Evolutionary conservation across 2,888 invertebrate species (phyloP).

Genomic region (Hetaerina titia): DNA sequence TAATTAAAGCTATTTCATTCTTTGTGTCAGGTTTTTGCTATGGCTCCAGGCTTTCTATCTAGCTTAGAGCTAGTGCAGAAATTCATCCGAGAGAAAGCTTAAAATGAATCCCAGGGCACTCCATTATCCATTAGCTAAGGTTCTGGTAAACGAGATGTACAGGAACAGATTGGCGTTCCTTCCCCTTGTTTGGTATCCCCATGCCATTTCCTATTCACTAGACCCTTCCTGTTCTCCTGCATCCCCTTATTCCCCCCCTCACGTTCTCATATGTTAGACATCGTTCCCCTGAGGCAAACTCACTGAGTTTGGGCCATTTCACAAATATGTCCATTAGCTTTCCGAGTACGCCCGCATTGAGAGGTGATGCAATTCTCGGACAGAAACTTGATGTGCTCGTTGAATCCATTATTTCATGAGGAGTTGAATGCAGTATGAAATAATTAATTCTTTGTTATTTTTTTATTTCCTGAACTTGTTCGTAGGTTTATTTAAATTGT

Average conservation of each 20-base stretch:
- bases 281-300: constrained; percentile 34
- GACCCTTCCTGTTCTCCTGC: neutral
- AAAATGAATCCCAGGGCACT: constrained; percentile 20
- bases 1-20: neutral
- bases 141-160: constrained; percentile 49
- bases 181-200: constrained; percentile 43
- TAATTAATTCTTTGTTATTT: neutral
- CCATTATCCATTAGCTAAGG: constrained; percentile 57
- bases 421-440: no score
- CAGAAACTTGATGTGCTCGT: neutral
- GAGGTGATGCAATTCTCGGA: neutral
- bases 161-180: constrained; percentile 44
- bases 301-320: neutral
- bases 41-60: neutral
- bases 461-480: neutral
- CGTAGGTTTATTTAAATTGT: neutral
- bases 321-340: neutral
- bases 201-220: constrained; percentile 53
- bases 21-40: neutral
- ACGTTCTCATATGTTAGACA: constrained; percentile 32
- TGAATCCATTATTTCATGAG: neutral
- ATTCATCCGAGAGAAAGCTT: constrained; percentile 19
- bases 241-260: neutral
- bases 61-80: neutral
- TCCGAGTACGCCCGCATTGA: neutral